Conservation (phyloP, 1,140 invertebrate species). For the Anastrepha ludens region DNA sequence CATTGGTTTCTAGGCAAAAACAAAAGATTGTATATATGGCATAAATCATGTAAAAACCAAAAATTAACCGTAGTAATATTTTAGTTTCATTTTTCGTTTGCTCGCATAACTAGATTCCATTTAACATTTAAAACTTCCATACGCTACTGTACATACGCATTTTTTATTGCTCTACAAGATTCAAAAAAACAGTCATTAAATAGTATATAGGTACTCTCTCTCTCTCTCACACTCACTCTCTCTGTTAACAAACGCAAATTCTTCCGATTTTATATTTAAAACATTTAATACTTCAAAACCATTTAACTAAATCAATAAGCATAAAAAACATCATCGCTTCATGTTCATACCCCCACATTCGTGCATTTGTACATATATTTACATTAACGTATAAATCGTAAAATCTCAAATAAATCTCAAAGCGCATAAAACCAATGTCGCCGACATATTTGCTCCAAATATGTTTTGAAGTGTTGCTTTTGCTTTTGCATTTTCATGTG, state of each 20-base stretch:
- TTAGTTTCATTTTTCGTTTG: not conserved
- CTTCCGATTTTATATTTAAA: too few relatives aligned
- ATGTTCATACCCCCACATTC: too few relatives aligned
- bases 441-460: not conserved
- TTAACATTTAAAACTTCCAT: not conserved
- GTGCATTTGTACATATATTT: not conserved
- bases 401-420: not conserved
- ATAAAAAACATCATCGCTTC: too few relatives aligned
- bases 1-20: too few relatives aligned
- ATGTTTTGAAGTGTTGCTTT: not conserved
- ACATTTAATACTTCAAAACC: too few relatives aligned
- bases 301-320: too few relatives aligned
- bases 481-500: not conserved
- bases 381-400: not conserved
- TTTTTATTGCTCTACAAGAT: not conserved
- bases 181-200: too few relatives aligned
- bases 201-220: too few relatives aligned
- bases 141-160: slow-evolving; percentile 8
- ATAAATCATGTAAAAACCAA: not conserved
- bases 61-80: not conserved
- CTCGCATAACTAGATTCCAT: not conserved
- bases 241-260: too few relatives aligned
- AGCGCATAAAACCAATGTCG: not conserved
- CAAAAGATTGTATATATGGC: not conserved
- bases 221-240: too few relatives aligned